Conservation (phyloP, 1,140 invertebrate species). For the Agraylea sexmaculata region DNA sequence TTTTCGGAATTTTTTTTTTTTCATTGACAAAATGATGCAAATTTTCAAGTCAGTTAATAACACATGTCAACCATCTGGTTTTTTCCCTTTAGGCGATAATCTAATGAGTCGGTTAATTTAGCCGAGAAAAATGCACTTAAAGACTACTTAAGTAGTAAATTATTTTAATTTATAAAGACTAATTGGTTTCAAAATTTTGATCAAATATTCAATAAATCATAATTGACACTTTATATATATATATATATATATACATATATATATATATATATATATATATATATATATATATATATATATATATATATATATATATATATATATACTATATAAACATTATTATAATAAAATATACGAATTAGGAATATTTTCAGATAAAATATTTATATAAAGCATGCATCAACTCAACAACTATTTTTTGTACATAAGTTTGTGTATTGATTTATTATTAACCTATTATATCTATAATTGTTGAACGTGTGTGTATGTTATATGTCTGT, state of each 20-base stretch:
- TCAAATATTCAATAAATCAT: constrained; percentile 12
- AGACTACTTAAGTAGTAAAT: no score
- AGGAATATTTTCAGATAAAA: constrained; percentile 7
- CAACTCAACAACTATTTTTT: neutral
- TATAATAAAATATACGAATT: constrained; percentile 1
- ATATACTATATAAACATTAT: no score
- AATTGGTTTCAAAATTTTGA: no score
- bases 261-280: neutral
- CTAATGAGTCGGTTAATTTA: no score
- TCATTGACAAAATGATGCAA: no score
- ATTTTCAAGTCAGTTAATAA: no score
- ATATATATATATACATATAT: constrained; percentile 1
- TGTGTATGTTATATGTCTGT: no score
- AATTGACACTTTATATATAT: constrained; percentile 1
- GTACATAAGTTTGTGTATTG: neutral
- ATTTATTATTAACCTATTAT: neutral
- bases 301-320: constrained; percentile 12
- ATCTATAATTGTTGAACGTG: neutral
- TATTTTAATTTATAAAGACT: no score
- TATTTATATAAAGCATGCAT: neutral
- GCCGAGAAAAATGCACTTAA: no score
- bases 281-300: constrained; percentile 5
- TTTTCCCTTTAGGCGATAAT: no score
- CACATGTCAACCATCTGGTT: no score
- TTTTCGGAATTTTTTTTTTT: no score